phyloP scores from a whole-genome alignment of 2,113 vertebrate species.

The Brachypodius melanocephalos region DNA sequence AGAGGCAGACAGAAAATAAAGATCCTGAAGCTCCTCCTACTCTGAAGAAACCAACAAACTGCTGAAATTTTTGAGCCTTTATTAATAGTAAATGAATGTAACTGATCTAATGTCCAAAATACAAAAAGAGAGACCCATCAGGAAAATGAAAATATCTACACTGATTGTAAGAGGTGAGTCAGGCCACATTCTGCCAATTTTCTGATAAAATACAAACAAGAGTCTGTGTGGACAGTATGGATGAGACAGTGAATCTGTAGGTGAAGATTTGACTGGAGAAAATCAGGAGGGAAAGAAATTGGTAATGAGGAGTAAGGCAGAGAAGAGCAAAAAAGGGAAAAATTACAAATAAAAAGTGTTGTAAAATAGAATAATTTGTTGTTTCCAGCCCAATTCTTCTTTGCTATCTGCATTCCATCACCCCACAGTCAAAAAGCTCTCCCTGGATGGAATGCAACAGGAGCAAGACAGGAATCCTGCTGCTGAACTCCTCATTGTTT shows the following conservation, averaged over 20 bases:
- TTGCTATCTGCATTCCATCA: not conserved
- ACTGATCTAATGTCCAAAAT: not conserved
- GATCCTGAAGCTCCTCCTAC: not conserved
- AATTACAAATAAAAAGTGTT: not conserved
- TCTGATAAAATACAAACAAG: not conserved
- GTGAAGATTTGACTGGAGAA: not conserved
- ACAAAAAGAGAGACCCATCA: not conserved
- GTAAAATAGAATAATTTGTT: not conserved
- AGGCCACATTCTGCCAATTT: not conserved
- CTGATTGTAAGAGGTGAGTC: rapidly evolving
- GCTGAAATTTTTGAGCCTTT: not conserved
- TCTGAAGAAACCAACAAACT: not conserved
- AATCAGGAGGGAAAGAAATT: not conserved
- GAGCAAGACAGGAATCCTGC: not conserved
- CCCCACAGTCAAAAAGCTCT: not conserved
- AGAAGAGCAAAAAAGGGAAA: not conserved
- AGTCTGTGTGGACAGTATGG: not conserved
- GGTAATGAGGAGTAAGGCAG: not conserved
- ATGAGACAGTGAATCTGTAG: not conserved
- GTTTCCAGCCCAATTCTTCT: not conserved
- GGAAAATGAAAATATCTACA: not conserved
- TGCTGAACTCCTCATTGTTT: not conserved
- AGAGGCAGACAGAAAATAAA: not conserved
- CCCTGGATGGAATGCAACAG: not conserved
- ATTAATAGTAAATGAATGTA: not conserved